These are phyloP conservation scores for Drosophila cognata DNA, from an alignment of 2,888 invertebrate species.

Conservation along the genomic window DNA sequence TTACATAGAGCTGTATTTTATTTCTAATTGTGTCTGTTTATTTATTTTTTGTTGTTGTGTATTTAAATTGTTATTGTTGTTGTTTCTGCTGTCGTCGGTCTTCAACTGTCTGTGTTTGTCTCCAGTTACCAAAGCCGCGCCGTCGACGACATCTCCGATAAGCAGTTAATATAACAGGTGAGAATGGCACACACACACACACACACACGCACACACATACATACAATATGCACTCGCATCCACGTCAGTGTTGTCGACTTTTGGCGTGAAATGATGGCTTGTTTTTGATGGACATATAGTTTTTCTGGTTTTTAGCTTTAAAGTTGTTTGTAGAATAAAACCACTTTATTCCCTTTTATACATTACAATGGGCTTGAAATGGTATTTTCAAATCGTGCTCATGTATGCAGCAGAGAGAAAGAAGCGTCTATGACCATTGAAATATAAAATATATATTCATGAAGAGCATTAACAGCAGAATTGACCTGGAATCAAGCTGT, in stretches of 20 bases:
- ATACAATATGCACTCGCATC: slow-evolving; percentile 7
- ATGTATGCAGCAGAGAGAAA: background rate
- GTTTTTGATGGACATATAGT: background rate
- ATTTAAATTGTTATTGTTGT: slow-evolving; percentile 24
- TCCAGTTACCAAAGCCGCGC: slow-evolving; percentile 66
- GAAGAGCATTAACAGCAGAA: background rate
- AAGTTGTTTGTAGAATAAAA: background rate
- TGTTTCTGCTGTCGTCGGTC: slow-evolving; percentile 13
- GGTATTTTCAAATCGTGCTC: background rate
- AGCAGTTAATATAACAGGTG: slow-evolving; percentile 60
- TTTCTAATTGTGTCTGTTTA: background rate
- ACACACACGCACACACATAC: background rate
- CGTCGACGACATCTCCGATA: slow-evolving; percentile 61
- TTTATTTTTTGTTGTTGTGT: slow-evolving; percentile 1
- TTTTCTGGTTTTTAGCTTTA: background rate
- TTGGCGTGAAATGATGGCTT: background rate
- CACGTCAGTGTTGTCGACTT: slow-evolving; percentile 5
- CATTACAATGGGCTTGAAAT: too few species aligned
- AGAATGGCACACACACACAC: slow-evolving; percentile 31
- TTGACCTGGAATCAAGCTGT: background rate
- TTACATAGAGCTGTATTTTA: slow-evolving; percentile 22
- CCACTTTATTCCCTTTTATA: background rate
- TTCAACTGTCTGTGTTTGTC: slow-evolving; percentile 36
- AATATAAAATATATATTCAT: background rate
- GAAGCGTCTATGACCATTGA: background rate